phyloP scores from a whole-genome alignment of 2,888 invertebrate species.

The Apodemia mormo region DNA sequence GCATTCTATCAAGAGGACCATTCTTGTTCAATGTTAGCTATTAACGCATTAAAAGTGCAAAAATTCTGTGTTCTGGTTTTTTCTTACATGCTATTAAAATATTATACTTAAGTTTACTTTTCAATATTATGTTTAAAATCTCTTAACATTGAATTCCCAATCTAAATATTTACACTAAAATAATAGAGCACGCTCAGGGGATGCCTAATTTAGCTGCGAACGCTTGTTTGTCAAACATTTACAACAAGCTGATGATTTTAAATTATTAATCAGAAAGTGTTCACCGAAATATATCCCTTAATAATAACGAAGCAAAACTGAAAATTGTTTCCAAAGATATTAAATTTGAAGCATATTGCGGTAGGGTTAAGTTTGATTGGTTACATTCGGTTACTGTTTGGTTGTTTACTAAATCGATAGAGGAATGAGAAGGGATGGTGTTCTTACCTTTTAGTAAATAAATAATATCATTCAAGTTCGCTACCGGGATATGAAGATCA shows the following conservation, averaged over 20 bases:
- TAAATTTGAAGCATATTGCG: conserved; percentile 39
- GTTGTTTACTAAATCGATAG: conserved; percentile 2
- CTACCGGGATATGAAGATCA: too few relatives aligned
- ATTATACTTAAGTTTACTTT: too few relatives aligned
- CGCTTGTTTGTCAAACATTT: conserved; percentile 56
- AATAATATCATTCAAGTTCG: neutral
- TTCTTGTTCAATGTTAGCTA: too few relatives aligned
- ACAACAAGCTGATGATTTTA: conserved; percentile 38
- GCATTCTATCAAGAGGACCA: too few relatives aligned
- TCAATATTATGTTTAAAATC: neutral
- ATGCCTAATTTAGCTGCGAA: conserved; percentile 52
- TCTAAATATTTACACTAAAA: conserved; percentile 2
- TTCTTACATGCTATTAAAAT: too few relatives aligned
- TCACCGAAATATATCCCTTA: conserved; percentile 25
- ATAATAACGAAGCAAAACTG: conserved; percentile 15
- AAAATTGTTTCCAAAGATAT: conserved; percentile 7
- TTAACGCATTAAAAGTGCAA: too few relatives aligned
- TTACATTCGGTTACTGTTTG: conserved; percentile 40
- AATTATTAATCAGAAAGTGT: neutral
- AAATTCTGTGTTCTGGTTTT: too few relatives aligned
- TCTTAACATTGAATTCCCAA: conserved; percentile 1
- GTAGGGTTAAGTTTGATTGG: conserved; percentile 36
- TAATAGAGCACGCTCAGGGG: conserved; percentile 32
- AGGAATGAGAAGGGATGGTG: neutral
- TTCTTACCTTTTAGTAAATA: neutral